A percentile compares a stretch with the other conserved stretches of the same genome.
phyloP scores from a whole-genome alignment of 2,888 invertebrate species.

The Lepidonotus clava region DNA sequence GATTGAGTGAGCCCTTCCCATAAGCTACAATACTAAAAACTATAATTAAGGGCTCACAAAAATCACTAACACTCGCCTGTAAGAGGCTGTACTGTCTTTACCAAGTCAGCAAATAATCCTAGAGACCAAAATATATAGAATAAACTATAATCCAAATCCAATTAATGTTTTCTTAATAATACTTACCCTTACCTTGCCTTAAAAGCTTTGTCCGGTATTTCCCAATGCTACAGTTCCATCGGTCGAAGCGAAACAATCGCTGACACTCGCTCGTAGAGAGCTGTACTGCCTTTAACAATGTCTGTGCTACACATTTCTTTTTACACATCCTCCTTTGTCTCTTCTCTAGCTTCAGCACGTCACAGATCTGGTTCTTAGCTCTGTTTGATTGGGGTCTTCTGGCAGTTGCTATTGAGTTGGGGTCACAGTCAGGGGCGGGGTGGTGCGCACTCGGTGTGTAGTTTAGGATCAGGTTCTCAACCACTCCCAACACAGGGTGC shows the following conservation, averaged over 20 bases:
- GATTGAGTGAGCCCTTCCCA: too few species aligned
- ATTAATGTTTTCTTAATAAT: too few species aligned
- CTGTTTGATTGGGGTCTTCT: too few species aligned
- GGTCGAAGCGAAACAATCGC: constrained; percentile 93
- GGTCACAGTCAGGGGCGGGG: not conserved
- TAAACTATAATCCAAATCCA: too few species aligned
- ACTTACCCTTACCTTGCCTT: constrained; percentile 87
- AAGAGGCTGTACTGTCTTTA: too few species aligned
- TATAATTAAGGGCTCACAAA: too few species aligned
- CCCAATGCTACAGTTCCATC: constrained; percentile 97
- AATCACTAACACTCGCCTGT: too few species aligned
- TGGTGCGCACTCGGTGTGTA: not conserved
- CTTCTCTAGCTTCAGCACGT: constrained; percentile 32
- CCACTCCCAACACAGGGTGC: not conserved
- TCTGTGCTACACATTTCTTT: constrained; percentile 93
- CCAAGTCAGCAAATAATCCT: too few species aligned
- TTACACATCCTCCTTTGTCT: constrained; percentile 90
- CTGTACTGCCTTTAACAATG: constrained; percentile 93
- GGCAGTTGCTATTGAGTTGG: not conserved
- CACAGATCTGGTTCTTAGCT: constrained; percentile 51
- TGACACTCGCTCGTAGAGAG: constrained; percentile 96
- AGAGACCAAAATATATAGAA: too few species aligned
- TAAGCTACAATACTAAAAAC: too few species aligned
- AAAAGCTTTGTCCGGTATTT: constrained; percentile 97
- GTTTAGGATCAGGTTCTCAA: constrained; percentile 19